Conservation (phyloP, 2,888 invertebrate genomes). For the Acronicta leporina region DNA sequence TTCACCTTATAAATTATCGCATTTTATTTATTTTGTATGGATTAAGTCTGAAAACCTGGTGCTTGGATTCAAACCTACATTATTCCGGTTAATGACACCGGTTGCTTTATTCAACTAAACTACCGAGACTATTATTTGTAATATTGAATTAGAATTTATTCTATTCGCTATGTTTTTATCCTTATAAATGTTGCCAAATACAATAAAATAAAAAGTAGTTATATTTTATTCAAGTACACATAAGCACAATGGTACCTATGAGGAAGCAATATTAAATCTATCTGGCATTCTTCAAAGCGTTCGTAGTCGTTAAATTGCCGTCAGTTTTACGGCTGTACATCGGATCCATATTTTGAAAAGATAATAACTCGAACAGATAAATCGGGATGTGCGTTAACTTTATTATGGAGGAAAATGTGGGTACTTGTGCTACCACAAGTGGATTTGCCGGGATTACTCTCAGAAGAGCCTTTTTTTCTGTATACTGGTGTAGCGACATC, state of each 20-base stretch:
- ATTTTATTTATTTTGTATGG: too few relatives aligned
- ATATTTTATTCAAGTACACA: not conserved
- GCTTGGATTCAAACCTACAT: too few relatives aligned
- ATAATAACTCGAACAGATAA: conserved; percentile 64
- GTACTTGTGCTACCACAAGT: conserved; percentile 4
- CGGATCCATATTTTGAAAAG: conserved; percentile 72
- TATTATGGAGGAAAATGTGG: conserved; percentile 52
- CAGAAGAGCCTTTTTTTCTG: not conserved
- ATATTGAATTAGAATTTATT: too few relatives aligned
- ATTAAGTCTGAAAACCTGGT: too few relatives aligned
- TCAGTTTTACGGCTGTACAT: conserved; percentile 61
- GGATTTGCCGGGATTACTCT: not conserved
- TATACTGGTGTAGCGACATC: too few relatives aligned
- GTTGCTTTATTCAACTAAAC: too few relatives aligned
- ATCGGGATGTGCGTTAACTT: conserved; percentile 61
- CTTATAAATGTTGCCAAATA: too few relatives aligned
- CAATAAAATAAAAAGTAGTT: not conserved
- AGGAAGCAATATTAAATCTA: conserved; percentile 47
- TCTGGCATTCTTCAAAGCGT: conserved; percentile 46
- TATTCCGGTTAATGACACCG: too few relatives aligned
- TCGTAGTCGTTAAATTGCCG: conserved; percentile 59
- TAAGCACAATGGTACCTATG: not conserved
- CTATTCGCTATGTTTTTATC: too few relatives aligned
- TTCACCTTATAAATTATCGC: too few relatives aligned
- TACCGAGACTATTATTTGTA: too few relatives aligned